Base-by-base conservation (phyloP, 2,113 vertebrate genomes). In the Nibea albiflora region DNA sequence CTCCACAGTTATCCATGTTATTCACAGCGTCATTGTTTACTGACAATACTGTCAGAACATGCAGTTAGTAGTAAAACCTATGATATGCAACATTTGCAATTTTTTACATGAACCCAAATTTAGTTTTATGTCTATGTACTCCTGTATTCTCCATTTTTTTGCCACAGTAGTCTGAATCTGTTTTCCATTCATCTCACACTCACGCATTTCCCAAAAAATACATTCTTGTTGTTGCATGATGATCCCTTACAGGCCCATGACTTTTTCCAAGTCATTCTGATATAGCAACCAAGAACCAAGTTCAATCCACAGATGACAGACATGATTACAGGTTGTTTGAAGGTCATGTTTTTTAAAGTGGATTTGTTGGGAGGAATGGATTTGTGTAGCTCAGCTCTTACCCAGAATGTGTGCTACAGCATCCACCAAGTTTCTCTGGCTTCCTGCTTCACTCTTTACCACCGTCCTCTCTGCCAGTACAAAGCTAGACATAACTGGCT, bases 341-440 rank as follows among this genome's bases (percentile, higher is more conserved):
- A 46, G 50, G n/a, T 11, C 20, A n/a, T n/a, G 9, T 54, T 20
- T 9, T 53, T 53, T 20, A 12, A 56, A 24, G 14, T 46, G 8
- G 16, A 16, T 58, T 28, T 60, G 57, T 35, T 10, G 57, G 15
- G 17, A 58, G 12, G 24, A 17, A 26, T 35, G 44, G 31, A 17
- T 65, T 8, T 39, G 5, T 4, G 11, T 26, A 44, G 9, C 1
- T 50, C 15, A 2, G 50, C 10, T 67, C 81, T 88, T 93, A 99
- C 98, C 98, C 28, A 99, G 94, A 76, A 99, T 98, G 87, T 98
- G 96, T 47, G 96, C 96, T 26, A 99, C 95, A 0, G 97, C 95
- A 56, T 96, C 95, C 83, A 97, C 91, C 88, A 99, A 89, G 87
- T 98, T 95, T 53, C 39, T 94, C 26, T 95, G 94, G 61, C 84